phyloP scores from a whole-genome alignment of 2,113 vertebrate species.

The Tragelaphus strepsiceros region DNA sequence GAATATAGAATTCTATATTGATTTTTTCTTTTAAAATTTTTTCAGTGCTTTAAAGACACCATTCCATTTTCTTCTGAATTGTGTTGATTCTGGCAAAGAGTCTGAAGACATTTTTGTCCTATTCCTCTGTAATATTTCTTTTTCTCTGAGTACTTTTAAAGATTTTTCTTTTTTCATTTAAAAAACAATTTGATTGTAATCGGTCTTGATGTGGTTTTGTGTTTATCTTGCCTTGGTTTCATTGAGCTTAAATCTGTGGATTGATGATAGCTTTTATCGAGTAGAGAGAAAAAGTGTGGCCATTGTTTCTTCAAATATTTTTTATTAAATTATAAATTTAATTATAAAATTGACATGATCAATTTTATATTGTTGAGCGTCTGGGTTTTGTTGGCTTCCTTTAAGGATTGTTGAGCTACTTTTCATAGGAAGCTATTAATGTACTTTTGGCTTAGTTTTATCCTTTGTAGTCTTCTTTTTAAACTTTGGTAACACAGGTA shows the following conservation, averaged over 20 bases:
- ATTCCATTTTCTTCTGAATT: not conserved
- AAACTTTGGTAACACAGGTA: not conserved
- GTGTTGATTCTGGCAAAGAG: not conserved
- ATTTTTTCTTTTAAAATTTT: not conserved
- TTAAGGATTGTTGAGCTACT: not conserved
- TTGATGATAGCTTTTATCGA: slow-evolving; percentile 16
- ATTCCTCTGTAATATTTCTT: not conserved
- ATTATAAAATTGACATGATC: not conserved
- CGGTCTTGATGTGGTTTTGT: not conserved
- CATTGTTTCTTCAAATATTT: not conserved
- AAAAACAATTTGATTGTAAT: not conserved
- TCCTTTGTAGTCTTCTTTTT: not conserved
- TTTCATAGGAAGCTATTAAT: not conserved
- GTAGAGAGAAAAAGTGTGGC: not conserved
- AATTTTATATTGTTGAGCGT: not conserved
- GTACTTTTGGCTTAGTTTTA: not conserved
- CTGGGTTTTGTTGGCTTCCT: not conserved
- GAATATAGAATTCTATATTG: not conserved
- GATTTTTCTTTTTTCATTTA: not conserved
- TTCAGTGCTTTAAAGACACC: not conserved
- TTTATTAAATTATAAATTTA: too few species aligned
- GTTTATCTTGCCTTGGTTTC: not conserved
- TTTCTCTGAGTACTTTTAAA: not conserved
- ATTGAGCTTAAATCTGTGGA: not conserved
- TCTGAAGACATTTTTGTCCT: not conserved